Evolutionary conservation across 2,113 vertebrate genomes (phyloP), one percentile per base, ranked within the genome.

Genomic region (Pao palembangensis): DNA sequence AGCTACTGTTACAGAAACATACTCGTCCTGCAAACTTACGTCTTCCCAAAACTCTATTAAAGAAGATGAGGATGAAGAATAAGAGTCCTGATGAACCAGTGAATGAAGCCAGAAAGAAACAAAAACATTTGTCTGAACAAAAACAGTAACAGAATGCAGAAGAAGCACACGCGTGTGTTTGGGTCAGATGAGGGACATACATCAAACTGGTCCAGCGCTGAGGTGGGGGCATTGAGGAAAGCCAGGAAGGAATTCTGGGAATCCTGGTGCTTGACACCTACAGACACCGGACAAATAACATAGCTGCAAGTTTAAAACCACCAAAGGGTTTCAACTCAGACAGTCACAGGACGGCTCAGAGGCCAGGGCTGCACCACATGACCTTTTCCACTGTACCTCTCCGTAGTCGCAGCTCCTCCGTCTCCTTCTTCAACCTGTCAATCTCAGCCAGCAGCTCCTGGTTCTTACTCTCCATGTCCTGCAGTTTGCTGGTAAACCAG

Each of bases 161-260:
- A 7, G 15, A 52, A 52, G 25, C 23, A 52, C 20, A 52, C 5
- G 7, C 23, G 21, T 6, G 21, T 8, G 6, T n/a, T n/a, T 2
- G 15, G 43, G 8, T 44, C 16, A 17, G 43, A 44, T 7, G 43
- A 14, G 6, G 19, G 25, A 23, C 95, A 96, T 91, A 99, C 96
- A 92, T 98, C 96, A 75, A 97, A 95, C 89, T 94, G 95, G 89
- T 98, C 96, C 73, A 95, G 91, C 63, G 93, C 92, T 78, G 96
- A 96, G 88, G 95, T 92, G 87, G 95, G 96, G 68, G 94, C 93
- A 79, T 98, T 98, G 89, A 99, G 93, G 89, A 99, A 98, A 86
- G 96, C 96, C 91, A 99, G 85, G 92, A 99, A 96, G 88, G 96
- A 99, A 93, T 95, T 96, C 93, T 98, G 95, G 90, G 96, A 97